Conservation (phyloP, 2,888 invertebrate genomes). For the Eretmocerus hayati region DNA sequence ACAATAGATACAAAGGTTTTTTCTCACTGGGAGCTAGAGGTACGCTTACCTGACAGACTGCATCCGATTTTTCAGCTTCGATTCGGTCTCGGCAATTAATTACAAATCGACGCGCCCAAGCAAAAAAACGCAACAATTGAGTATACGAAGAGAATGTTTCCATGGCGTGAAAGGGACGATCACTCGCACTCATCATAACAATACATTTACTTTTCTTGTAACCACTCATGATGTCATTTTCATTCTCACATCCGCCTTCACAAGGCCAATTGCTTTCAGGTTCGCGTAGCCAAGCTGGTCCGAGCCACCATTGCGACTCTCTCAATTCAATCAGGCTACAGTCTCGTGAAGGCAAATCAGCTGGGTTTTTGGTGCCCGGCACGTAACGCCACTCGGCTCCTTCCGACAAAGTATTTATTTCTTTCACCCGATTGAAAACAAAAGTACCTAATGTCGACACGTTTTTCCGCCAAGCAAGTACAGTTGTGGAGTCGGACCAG, state of each 20-base stretch:
- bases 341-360: constrained; percentile 31
- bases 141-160: not conserved
- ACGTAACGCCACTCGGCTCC: constrained; percentile 28
- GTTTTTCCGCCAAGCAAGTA: constrained; percentile 1
- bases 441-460: constrained; percentile 27
- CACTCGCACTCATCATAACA: not conserved
- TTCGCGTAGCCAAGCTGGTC: not conserved
- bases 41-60: not conserved
- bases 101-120: not conserved
- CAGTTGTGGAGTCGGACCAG: constrained; percentile 9
- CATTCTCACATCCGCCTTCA: not conserved
- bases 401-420: constrained; percentile 25
- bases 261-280: not conserved
- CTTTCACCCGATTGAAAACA: constrained; percentile 28
- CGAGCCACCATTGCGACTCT: not conserved
- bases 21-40: too few species aligned
- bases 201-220: not conserved
- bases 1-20: not conserved
- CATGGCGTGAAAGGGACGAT: not conserved
- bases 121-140: not conserved
- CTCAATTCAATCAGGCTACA: not conserved
- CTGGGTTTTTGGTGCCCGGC: constrained; percentile 19
- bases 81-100: not conserved
- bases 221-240: not conserved
- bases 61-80: not conserved